A percentile compares a stretch with the other conserved stretches of the same genome.
Conservation (phyloP, 2,113 vertebrate genomes). For the Rafetus swinhoei region DNA sequence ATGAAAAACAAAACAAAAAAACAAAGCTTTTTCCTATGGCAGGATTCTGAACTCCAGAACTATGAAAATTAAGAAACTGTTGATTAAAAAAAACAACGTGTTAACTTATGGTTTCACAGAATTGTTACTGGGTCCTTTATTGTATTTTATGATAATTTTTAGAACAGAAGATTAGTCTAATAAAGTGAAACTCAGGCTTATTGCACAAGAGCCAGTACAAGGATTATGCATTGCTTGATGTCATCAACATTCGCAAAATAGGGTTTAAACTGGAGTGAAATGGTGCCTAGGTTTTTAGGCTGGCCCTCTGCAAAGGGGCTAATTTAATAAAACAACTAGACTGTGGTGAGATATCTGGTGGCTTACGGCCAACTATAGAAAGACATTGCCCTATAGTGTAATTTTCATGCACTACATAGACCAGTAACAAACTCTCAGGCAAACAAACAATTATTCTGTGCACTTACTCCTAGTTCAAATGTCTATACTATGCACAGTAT, state of each 20-base stretch:
- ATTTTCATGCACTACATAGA: not conserved
- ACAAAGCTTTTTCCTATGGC: not conserved
- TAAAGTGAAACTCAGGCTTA: not conserved
- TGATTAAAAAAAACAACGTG: not conserved
- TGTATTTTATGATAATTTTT: not conserved
- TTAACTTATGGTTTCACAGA: not conserved
- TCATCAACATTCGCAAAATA: accelerated
- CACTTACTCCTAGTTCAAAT: not conserved
- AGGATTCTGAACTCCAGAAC: not conserved
- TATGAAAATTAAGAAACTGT: not conserved
- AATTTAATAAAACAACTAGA: not conserved
- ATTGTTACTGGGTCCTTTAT: not conserved
- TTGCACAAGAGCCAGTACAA: not conserved
- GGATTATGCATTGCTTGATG: not conserved
- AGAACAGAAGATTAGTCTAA: accelerated
- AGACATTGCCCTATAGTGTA: not conserved
- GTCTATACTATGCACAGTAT: not conserved
- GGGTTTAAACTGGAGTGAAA: not conserved
- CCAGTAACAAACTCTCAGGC: not conserved
- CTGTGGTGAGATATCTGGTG: not conserved
- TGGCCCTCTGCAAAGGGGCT: not conserved
- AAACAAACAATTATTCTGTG: not conserved
- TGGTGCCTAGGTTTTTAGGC: not conserved
- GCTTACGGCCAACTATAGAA: not conserved
- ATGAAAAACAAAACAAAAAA: not conserved